Evolutionary conservation across 2,113 vertebrate genomes (phyloP).

Genomic region (Protomyctophum bolini): DNA sequence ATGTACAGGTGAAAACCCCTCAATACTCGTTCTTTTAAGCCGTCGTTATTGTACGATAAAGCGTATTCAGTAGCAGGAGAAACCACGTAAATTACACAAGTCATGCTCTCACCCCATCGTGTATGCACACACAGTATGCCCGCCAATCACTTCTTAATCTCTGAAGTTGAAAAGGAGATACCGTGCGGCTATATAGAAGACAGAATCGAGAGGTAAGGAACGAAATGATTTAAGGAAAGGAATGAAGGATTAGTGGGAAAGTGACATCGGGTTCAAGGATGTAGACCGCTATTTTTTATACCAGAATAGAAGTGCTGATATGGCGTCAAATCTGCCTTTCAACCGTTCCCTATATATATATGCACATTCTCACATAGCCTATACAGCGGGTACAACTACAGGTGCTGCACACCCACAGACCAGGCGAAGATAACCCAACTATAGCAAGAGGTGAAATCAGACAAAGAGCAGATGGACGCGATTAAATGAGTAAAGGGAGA

Average conservation of each 20-base stretch:
- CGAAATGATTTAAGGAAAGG: not conserved
- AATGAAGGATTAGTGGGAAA: slow-evolving; percentile 27
- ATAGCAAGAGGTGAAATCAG: slow-evolving; percentile 35
- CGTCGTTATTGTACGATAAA: slow-evolving; percentile 30
- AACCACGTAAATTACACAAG: slow-evolving; percentile 46
- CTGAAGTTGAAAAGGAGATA: slow-evolving; percentile 41
- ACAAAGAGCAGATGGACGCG: slow-evolving; percentile 50
- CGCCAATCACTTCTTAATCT: slow-evolving; percentile 46
- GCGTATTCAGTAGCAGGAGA: slow-evolving; percentile 23
- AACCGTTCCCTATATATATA: slow-evolving; percentile 39
- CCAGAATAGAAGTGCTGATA: slow-evolving; percentile 55
- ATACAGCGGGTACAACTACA: slow-evolving; percentile 19
- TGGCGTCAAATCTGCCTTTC: slow-evolving; percentile 58
- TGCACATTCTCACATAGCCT: slow-evolving; percentile 49
- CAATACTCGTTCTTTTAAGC: not conserved
- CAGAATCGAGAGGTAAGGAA: not conserved
- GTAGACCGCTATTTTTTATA: too few relatives aligned
- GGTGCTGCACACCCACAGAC: slow-evolving; percentile 17
- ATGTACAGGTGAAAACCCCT: not conserved
- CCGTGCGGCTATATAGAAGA: not conserved
- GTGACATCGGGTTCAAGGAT: slow-evolving; percentile 59
- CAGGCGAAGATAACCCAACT: slow-evolving; percentile 3
- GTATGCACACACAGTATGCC: slow-evolving; percentile 13
- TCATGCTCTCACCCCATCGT: slow-evolving; percentile 28
- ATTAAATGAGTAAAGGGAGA: slow-evolving; percentile 55